Evolutionary conservation across 1,140 invertebrate species (phyloP), one percentile per base, ranked within the genome.

Genomic region (Drosophila ercepeae): DNA sequence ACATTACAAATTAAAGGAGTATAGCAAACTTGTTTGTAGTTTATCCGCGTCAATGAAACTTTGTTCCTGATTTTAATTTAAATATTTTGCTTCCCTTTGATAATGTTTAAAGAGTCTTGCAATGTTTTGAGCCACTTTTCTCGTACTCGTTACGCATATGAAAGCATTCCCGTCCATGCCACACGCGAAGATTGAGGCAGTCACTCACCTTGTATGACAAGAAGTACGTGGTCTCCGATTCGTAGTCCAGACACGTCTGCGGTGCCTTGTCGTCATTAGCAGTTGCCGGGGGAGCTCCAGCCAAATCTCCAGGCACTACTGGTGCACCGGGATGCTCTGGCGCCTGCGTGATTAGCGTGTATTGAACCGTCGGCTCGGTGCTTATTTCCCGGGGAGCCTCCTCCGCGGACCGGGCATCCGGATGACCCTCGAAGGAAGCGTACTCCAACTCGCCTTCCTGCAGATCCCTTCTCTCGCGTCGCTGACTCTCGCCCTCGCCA

Each of bases 171-270:
- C 34, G 45, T 42, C 19, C 16, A 42, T 19, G 14, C 14, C 55
- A 52, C 54, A 21, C 46, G 36, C 60, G 23, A 65, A 44, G 46
- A 52, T 65, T 67, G 46, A 65, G 63, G 41, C 59, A 67, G 63
- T 45, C 69, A 89, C 76, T 83, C 91, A 96, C 96, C 93, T 96
- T 96, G 76, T 97, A 97, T 41, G 95, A 96, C 21, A 99, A 92
- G 82, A 96, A 96, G 92, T 98, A 98, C 71, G 95, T 94, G 14
- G 94, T 94, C 82, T 96, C 94, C 13, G 94, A 94, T 92, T 98
- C 98, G 89, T 95, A 98, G 92, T 99, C 97, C 1, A 98, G 92
- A 90, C 98, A 99, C 65, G 89, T 25, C 44, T 65, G 64, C 64
- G 53, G 52, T 68, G 82, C 77, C 77, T 75, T 82, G 61, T 75